phyloP scores from a whole-genome alignment of 1,140 invertebrate species.

The Bombus breviceps region DNA sequence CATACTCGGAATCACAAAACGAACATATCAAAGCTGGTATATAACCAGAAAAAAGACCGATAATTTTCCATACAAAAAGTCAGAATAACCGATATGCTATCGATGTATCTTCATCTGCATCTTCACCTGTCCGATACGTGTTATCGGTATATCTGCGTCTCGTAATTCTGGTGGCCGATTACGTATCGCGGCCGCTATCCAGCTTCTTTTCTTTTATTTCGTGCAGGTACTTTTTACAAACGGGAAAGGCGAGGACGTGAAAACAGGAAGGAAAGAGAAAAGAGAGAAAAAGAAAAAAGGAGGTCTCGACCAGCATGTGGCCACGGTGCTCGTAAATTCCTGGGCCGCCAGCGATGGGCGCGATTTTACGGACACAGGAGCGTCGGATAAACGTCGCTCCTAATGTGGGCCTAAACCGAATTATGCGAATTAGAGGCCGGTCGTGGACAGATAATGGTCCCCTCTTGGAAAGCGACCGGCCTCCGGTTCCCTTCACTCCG shows the following conservation, averaged over 20 bases:
- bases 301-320: conserved; percentile 21
- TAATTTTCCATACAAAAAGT: too few species aligned
- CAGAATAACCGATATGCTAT: too few species aligned
- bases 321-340: conserved; percentile 61
- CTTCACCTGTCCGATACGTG: too few species aligned
- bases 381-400: conserved; percentile 55
- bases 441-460: conserved; percentile 47
- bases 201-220: not conserved
- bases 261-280: not conserved
- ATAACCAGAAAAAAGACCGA: too few species aligned
- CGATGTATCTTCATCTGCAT: too few species aligned
- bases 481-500: not conserved
- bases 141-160: too few species aligned
- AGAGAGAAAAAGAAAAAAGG: not conserved
- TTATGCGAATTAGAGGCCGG: conserved; percentile 63
- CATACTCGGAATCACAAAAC: too few species aligned
- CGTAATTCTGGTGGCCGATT: conserved; percentile 16
- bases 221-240: conserved; percentile 57
- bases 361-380: conserved; percentile 60
- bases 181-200: too few species aligned
- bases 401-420: conserved; percentile 65
- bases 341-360: conserved; percentile 29
- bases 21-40: too few species aligned
- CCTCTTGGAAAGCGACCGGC: conserved; percentile 36
- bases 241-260: not conserved